phyloP scores from a whole-genome alignment of 2,113 vertebrate genomes.

The Hippotragus niger region DNA sequence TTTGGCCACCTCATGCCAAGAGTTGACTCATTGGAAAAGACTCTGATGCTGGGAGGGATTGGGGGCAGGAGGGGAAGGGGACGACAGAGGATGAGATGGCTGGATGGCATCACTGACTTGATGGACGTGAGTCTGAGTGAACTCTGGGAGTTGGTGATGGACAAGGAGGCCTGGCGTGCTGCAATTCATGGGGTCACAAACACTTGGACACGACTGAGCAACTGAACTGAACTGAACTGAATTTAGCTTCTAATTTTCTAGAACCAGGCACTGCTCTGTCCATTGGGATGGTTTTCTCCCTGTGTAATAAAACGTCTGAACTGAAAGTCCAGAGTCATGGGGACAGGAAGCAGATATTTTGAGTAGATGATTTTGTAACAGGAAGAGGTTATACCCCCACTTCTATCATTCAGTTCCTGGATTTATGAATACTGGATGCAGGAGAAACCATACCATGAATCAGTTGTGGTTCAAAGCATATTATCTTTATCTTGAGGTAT shows the following conservation, averaged over 20 bases:
- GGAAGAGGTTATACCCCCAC: not conserved
- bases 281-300: not conserved
- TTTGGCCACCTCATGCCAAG: no score
- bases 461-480: not conserved
- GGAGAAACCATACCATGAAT: not conserved
- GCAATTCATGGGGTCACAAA: no score
- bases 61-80: no score
- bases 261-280: not conserved
- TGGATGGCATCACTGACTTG: no score
- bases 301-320: not conserved
- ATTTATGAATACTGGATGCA: not conserved
- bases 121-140: no score
- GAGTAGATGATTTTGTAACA: not conserved
- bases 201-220: accelerated
- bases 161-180: no score
- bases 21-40: no score
- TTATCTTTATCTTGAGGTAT: accelerated
- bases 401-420: not conserved
- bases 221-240: no score
- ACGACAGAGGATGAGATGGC: no score
- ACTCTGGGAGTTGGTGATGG: no score
- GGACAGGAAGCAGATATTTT: not conserved
- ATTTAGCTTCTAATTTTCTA: not conserved
- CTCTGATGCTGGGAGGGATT: no score
- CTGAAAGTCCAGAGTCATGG: not conserved